Conservation (phyloP, 2,888 invertebrate genomes). For the Aleiodes testaceus region DNA sequence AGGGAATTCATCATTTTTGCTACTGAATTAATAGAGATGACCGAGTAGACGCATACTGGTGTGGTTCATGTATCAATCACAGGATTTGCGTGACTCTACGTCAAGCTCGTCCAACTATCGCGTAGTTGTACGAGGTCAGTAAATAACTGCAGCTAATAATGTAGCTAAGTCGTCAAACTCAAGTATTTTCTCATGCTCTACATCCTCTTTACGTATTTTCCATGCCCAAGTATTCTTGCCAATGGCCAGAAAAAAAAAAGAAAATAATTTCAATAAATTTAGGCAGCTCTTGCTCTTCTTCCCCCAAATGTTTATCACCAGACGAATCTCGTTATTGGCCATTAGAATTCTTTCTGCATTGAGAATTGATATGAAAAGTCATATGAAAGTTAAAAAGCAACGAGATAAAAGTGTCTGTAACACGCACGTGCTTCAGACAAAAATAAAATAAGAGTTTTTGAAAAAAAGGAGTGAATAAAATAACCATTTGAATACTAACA, state of each 20-base stretch:
- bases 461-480: not conserved
- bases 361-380: too few relatives aligned
- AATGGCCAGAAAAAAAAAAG: not conserved
- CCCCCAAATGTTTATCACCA: too few relatives aligned
- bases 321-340: too few relatives aligned
- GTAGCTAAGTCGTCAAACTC: conserved; percentile 10
- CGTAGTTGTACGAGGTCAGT: conserved; percentile 38
- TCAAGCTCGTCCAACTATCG: conserved; percentile 1
- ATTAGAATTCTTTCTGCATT: too few relatives aligned
- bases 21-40: too few relatives aligned
- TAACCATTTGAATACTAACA: conserved; percentile 23
- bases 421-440: conserved; percentile 18
- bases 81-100: conserved; percentile 30
- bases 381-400: not conserved
- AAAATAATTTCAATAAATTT: conserved; percentile 18
- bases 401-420: not conserved
- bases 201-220: not conserved
- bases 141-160: conserved; percentile 27
- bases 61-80: conserved; percentile 18
- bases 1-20: too few relatives aligned
- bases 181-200: conserved; percentile 8
- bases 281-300: too few relatives aligned
- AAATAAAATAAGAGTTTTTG: not conserved
- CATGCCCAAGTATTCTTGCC: not conserved
- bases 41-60: too few relatives aligned